Percentiles rank a stretch among this genome's conserved stretches.
These are phyloP conservation scores for Zaprionus inermis DNA, from an alignment of 1,140 invertebrate species.

Conservation along the genomic window DNA sequence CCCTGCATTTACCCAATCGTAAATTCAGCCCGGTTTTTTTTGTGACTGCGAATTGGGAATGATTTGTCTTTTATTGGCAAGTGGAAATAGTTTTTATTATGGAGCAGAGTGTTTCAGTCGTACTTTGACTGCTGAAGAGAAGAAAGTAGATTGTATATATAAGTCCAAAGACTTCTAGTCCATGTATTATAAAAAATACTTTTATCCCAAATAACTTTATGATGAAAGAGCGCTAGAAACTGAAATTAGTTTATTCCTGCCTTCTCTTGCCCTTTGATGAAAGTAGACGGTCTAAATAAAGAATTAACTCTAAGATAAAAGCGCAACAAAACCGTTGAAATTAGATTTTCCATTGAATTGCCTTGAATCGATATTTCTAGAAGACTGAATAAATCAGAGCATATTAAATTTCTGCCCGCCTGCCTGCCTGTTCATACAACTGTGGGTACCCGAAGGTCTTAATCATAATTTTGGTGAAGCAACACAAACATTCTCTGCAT, in stretches of 20 bases:
- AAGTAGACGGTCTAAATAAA: too few species aligned
- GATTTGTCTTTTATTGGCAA: slow-evolving; percentile 69
- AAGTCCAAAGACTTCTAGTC: too few species aligned
- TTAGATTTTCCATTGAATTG: neutral
- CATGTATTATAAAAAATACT: too few species aligned
- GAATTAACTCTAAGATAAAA: neutral
- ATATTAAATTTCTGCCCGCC: slow-evolving; percentile 2
- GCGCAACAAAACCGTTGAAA: neutral
- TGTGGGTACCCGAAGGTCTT: neutral
- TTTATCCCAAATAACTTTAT: too few species aligned
- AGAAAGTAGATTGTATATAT: neutral
- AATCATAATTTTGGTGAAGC: neutral
- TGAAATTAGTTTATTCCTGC: too few species aligned
- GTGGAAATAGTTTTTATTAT: slow-evolving; percentile 53
- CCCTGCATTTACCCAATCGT: slow-evolving; percentile 23
- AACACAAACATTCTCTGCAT: neutral
- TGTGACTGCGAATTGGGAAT: slow-evolving; percentile 44
- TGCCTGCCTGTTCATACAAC: neutral
- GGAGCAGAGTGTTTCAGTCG: slow-evolving; percentile 26
- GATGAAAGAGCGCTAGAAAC: too few species aligned
- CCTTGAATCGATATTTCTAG: neutral
- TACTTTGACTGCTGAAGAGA: neutral
- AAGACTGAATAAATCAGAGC: slow-evolving; percentile 2
- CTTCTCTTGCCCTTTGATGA: too few species aligned
- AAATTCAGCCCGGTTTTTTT: slow-evolving; percentile 8